Conservation (phyloP, 2,797 vertebrate genomes). For the Xerus rutilus region DNA sequence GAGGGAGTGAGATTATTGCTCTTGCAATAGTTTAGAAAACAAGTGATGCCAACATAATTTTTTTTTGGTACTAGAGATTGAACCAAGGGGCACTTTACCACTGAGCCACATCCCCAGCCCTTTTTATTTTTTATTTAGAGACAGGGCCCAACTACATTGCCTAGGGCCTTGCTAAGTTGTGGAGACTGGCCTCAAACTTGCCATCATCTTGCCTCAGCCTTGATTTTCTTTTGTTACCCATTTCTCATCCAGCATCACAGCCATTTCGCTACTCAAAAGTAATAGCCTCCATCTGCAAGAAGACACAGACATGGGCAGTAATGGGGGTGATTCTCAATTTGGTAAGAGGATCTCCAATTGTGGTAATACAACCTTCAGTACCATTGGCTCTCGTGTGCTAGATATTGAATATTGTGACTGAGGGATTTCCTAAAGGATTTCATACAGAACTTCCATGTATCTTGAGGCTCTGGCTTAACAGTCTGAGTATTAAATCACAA, state of each 20-base stretch:
- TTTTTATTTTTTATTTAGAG: too few relatives aligned
- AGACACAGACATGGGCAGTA: background rate
- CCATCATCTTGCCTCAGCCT: too few relatives aligned
- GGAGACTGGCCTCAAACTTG: too few relatives aligned
- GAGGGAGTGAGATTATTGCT: background rate
- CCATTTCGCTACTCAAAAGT: constrained; percentile 20
- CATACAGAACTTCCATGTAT: background rate
- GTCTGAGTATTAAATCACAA: background rate
- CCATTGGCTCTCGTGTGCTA: background rate
- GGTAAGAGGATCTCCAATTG: background rate
- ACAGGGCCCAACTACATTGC: too few relatives aligned
- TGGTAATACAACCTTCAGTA: background rate
- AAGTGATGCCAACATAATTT: background rate
- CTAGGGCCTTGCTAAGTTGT: too few relatives aligned
- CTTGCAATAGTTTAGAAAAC: background rate
- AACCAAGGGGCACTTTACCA: too few relatives aligned
- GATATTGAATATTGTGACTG: background rate
- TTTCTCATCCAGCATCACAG: background rate
- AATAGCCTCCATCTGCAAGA: background rate
- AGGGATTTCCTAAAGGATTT: background rate
- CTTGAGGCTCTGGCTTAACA: background rate
- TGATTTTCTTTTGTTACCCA: background rate
- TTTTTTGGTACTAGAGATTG: background rate
- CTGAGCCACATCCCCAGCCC: too few relatives aligned
- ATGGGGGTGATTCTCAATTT: background rate